phyloP scores from a whole-genome alignment of 92 coral and sea anemone genomes.

The Epizoanthus illoricatus region DNA sequence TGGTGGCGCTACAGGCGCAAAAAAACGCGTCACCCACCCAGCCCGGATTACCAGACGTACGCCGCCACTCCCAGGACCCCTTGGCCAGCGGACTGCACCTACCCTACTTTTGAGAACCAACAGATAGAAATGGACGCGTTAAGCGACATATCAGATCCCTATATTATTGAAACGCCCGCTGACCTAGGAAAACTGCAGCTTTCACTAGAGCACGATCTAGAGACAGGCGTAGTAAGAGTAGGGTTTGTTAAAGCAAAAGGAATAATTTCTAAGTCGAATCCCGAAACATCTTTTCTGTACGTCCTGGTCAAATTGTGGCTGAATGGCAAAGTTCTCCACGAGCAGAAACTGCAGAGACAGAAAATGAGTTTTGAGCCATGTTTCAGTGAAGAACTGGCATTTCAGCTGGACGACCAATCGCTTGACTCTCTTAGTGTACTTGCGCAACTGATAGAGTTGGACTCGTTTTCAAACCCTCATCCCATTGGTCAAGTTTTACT shows the following conservation, averaged over 20 bases:
- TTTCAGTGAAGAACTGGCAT: slow-evolving; percentile 89
- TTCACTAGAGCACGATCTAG: slow-evolving; percentile 73
- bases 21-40: slow-evolving; percentile 44
- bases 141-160: slow-evolving; percentile 70
- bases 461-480: slow-evolving; percentile 90
- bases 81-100: slow-evolving; percentile 76
- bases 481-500: slow-evolving; percentile 76
- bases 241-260: slow-evolving; percentile 93
- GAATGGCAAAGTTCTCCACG: slow-evolving; percentile 58
- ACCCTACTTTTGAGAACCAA: slow-evolving; percentile 79
- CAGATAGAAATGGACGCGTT: slow-evolving; percentile 66
- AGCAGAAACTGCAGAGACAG: slow-evolving; percentile 77
- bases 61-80: slow-evolving; percentile 61
- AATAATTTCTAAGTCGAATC: slow-evolving; percentile 57
- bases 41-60: slow-evolving; percentile 70
- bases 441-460: slow-evolving; percentile 77
- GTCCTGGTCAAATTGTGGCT: slow-evolving; percentile 72
- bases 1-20: slow-evolving; percentile 81
- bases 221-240: slow-evolving; percentile 70
- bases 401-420: slow-evolving; percentile 71
- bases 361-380: slow-evolving; percentile 85
- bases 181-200: slow-evolving; percentile 87
- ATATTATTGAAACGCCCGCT: slow-evolving; percentile 84
- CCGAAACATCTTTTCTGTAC: slow-evolving; percentile 65
- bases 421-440: slow-evolving; percentile 51